Evolutionary conservation across 2,113 vertebrate species (phyloP).

Genomic region (Sinosuthora webbiana): DNA sequence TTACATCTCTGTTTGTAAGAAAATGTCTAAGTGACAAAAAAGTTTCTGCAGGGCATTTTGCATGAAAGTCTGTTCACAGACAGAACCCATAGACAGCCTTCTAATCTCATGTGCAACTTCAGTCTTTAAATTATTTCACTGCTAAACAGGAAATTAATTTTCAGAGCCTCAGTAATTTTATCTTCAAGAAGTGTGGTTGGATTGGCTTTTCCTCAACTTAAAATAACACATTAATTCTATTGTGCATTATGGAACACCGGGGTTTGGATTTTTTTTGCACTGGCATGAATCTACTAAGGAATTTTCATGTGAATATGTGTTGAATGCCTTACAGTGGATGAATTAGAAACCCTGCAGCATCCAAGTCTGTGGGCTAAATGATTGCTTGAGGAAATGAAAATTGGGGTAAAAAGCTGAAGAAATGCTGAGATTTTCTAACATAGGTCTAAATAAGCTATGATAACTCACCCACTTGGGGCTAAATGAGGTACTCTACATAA

Average conservation of each 20-base stretch:
- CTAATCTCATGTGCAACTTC: neutral
- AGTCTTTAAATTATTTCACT: constrained; percentile 14
- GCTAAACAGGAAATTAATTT: constrained; percentile 37
- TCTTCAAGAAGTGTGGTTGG: neutral
- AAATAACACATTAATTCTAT: neutral
- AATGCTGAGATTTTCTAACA: neutral
- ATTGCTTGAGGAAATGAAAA: neutral
- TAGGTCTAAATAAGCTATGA: neutral
- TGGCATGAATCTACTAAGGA: neutral
- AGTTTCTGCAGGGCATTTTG: neutral
- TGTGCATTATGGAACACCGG: neutral
- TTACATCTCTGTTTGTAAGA: neutral
- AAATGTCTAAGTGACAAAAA: neutral
- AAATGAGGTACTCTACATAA: neutral
- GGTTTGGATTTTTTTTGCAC: neutral
- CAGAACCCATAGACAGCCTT: neutral
- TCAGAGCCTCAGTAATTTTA: constrained; percentile 6
- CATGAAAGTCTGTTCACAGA: neutral
- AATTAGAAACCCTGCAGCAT: neutral
- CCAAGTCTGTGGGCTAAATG: neutral
- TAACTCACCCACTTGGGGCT: neutral
- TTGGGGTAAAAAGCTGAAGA: neutral
- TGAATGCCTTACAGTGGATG: neutral
- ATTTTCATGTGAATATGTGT: neutral
- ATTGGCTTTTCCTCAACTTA: neutral